phyloP scores from a whole-genome alignment of 2,113 vertebrate genomes.

The Hydrochoerus hydrochaeris region DNA sequence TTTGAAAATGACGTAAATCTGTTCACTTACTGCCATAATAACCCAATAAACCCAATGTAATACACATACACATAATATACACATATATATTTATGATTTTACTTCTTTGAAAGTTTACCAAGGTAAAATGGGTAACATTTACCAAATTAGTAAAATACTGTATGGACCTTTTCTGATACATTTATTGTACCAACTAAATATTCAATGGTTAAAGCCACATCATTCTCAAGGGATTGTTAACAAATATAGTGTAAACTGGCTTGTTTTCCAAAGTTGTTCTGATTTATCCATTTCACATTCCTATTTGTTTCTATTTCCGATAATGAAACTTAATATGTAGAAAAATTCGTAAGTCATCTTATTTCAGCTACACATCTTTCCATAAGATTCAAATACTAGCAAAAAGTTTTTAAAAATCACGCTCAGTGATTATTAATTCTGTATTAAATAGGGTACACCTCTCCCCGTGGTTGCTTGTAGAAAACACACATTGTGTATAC shows the following conservation, averaged over 20 bases:
- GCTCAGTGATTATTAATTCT: constrained; percentile 43
- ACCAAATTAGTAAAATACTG: constrained; percentile 5
- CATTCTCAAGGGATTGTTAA: not conserved
- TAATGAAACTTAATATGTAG: constrained; percentile 21
- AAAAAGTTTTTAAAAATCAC: constrained; percentile 28
- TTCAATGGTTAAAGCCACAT: not conserved
- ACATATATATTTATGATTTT: not conserved
- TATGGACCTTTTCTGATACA: not conserved
- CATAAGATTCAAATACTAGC: constrained; percentile 4
- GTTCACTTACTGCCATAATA: not conserved
- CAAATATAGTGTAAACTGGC: not conserved
- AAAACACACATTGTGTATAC: not conserved
- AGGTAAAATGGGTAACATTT: constrained; percentile 22
- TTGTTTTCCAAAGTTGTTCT: constrained; percentile 8
- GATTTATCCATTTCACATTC: constrained; percentile 33
- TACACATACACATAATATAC: not conserved
- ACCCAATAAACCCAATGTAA: not conserved
- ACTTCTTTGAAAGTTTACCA: constrained; percentile 43
- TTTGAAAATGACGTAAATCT: not conserved
- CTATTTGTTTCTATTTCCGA: constrained; percentile 49
- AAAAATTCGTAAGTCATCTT: not conserved
- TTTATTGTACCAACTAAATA: not conserved
- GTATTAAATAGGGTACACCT: constrained; percentile 13
- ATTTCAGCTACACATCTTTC: not conserved
- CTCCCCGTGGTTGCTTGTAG: not conserved